phyloP scores from a whole-genome alignment of 2,888 invertebrate genomes.

The Sarcophaga subvicina region DNA sequence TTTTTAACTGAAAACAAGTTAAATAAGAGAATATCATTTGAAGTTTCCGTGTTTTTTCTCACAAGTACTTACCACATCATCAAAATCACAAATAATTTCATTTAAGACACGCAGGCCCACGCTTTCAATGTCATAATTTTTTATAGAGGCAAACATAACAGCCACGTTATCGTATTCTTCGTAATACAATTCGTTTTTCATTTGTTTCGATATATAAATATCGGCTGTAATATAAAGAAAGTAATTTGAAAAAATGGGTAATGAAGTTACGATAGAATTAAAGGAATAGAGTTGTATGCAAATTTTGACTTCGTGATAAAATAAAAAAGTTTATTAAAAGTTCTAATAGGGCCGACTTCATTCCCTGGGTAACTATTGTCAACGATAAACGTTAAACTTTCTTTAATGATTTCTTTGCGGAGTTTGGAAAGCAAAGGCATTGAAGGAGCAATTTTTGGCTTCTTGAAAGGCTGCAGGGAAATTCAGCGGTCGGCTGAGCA shows the following conservation, averaged over 20 bases:
- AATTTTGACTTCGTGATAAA: no score
- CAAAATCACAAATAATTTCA: constrained; percentile 96
- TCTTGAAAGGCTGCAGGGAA: no score
- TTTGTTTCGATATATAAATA: constrained; percentile 88
- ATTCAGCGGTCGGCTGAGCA: no score
- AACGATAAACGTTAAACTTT: no score
- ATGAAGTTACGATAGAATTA: background rate
- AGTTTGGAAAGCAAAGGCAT: no score
- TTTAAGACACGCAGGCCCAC: constrained; percentile 90
- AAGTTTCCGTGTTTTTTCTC: background rate
- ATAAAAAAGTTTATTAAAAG: no score
- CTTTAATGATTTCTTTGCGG: no score
- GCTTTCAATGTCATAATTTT: constrained; percentile 87
- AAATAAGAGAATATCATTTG: background rate
- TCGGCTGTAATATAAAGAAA: constrained; percentile 84
- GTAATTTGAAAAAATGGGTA: background rate
- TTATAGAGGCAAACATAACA: constrained; percentile 98
- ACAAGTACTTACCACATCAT: constrained; percentile 85
- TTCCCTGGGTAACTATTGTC: no score
- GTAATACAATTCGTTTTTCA: constrained; percentile 90
- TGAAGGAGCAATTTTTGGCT: no score
- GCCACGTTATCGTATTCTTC: constrained; percentile 94
- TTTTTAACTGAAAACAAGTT: constrained; percentile 39
- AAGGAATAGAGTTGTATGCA: no score
- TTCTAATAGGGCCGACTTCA: no score